Conservation (phyloP, 2,888 invertebrate species). For the Drosophila demipolita region DNA sequence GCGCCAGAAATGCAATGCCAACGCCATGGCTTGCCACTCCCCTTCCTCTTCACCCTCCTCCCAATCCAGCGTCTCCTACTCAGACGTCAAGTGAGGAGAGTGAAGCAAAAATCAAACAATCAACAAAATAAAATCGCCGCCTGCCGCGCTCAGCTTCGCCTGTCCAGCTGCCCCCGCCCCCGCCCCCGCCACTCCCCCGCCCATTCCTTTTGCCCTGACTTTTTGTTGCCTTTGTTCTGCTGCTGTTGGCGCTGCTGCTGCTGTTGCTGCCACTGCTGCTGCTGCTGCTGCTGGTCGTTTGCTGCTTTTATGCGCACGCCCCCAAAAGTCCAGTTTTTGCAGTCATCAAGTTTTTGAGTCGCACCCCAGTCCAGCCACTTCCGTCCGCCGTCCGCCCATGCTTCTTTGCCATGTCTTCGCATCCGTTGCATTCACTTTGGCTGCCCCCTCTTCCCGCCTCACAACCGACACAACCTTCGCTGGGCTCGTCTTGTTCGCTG, state of each 20-base stretch:
- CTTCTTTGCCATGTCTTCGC: constrained; percentile 81
- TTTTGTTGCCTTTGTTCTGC: constrained; percentile 61
- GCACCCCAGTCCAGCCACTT: constrained; percentile 53
- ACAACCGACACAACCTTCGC: background rate
- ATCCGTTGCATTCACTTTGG: constrained; percentile 77
- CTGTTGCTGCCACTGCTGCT: too few species aligned
- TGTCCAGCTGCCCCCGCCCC: constrained; percentile 30
- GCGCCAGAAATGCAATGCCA: constrained; percentile 70
- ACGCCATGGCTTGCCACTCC: constrained; percentile 2
- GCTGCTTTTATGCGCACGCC: constrained; percentile 69
- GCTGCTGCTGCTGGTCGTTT: constrained; percentile 34
- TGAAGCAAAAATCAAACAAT: constrained; percentile 77
- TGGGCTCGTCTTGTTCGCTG: constrained; percentile 56
- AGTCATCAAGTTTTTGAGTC: constrained; percentile 75
- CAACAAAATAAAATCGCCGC: constrained; percentile 78
- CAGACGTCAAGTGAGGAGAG: constrained; percentile 48
- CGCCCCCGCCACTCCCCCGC: background rate
- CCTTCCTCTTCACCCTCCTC: background rate
- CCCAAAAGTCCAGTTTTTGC: constrained; percentile 72
- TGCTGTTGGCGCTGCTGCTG: constrained; percentile 37
- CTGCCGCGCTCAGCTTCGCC: constrained; percentile 33
- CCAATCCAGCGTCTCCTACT: background rate
- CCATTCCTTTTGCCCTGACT: constrained; percentile 16
- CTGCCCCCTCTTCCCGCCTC: constrained; percentile 1
- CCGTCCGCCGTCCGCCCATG: constrained; percentile 65